Evolutionary conservation across 2,797 vertebrate species (phyloP).

Genomic region (Xiphophorus birchmanni): DNA sequence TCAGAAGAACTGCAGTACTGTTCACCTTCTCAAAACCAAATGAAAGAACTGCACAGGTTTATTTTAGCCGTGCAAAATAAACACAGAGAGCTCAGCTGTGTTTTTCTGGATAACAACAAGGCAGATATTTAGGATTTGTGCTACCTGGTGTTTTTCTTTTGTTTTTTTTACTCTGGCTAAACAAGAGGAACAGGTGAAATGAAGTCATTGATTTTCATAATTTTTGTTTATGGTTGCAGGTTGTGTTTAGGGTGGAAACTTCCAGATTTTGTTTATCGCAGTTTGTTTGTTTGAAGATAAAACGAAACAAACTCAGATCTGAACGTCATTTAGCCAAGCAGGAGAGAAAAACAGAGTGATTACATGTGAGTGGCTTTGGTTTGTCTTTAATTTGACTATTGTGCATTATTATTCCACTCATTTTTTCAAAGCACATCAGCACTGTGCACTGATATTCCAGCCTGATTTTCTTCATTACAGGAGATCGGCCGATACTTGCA

Average conservation of each 20-base stretch:
- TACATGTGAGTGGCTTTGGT: not conserved
- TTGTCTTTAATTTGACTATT: not conserved
- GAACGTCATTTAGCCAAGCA: slow-evolving; percentile 9
- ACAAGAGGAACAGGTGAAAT: slow-evolving; percentile 4
- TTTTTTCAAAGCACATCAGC: not conserved
- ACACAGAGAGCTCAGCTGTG: slow-evolving; percentile 13
- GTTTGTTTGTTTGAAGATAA: slow-evolving; percentile 10
- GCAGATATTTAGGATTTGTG: not conserved
- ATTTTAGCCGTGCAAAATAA: slow-evolving; percentile 23
- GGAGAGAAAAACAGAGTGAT: not conserved
- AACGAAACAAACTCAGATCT: slow-evolving; percentile 17
- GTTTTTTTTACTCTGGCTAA: not conserved
- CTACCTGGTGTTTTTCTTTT: not conserved
- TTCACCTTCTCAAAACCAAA: slow-evolving; percentile 59
- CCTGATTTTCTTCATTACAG: too few species aligned
- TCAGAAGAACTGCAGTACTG: slow-evolving; percentile 54
- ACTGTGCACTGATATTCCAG: too few species aligned
- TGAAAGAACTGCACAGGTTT: slow-evolving; percentile 37
- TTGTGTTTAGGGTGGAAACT: slow-evolving; percentile 5
- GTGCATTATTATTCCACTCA: not conserved
- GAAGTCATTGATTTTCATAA: not conserved
- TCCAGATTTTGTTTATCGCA: not conserved
- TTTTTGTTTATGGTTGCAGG: slow-evolving; percentile 7
- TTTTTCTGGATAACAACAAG: not conserved
- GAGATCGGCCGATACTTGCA: too few species aligned